Percentiles rank a stretch among this genome's conserved stretches.
Conservation (phyloP, 2,888 invertebrate species). For the Napeogenes inachia region DNA sequence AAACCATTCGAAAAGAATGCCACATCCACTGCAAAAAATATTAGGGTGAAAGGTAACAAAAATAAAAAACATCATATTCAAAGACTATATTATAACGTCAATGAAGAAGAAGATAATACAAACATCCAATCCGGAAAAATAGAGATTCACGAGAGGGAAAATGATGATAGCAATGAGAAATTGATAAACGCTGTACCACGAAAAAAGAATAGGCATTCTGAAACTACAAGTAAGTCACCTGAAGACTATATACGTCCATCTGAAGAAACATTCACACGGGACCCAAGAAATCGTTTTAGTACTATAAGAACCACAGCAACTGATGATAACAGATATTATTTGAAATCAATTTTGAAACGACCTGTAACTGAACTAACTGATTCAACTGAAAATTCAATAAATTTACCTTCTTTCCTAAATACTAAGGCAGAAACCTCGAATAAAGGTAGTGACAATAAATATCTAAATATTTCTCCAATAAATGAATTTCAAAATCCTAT, state of each 20-base stretch:
- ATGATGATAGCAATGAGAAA: not conserved
- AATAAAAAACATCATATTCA: conserved; percentile 35
- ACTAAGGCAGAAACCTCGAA: conserved; percentile 41
- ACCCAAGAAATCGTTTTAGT: conserved; percentile 35
- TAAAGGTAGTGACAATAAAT: conserved; percentile 15
- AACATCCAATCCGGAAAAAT: conserved; percentile 26
- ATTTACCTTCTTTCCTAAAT: conserved; percentile 46
- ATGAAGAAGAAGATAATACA: conserved; percentile 25
- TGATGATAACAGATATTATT: conserved; percentile 52
- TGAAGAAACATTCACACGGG: conserved; percentile 32
- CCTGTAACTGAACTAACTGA: conserved; percentile 46
- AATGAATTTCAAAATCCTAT: conserved; percentile 11
- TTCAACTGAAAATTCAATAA: conserved; percentile 49
- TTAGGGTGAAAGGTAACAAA: conserved; percentile 31
- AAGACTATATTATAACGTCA: conserved; percentile 46
- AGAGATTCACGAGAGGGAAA: conserved; percentile 16
- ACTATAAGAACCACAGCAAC: conserved; percentile 35
- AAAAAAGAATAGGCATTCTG: conserved; percentile 44
- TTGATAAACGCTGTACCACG: conserved; percentile 35
- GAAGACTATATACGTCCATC: conserved; percentile 35
- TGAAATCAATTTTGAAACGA: conserved; percentile 55
- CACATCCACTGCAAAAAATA: conserved; percentile 34
- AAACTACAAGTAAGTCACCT: conserved; percentile 44
- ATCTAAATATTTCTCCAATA: conserved; percentile 21
- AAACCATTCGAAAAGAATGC: conserved; percentile 55